These are phyloP conservation scores for Neodiprion pinetum DNA, from an alignment of 1,140 invertebrate genomes.

Conservation along the genomic window DNA sequence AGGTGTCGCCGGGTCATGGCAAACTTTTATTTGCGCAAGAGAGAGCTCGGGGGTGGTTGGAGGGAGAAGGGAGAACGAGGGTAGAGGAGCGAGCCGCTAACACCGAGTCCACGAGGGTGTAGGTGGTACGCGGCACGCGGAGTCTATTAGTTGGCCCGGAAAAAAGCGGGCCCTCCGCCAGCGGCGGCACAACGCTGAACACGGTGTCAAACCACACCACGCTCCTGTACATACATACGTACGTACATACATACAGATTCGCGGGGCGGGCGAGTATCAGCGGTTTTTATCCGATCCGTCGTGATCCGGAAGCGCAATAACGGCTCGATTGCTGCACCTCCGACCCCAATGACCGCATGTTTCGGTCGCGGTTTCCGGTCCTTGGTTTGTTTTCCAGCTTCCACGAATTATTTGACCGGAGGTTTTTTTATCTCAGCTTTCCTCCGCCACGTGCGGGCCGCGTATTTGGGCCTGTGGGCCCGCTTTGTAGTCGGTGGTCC, in stretches of 20 bases:
- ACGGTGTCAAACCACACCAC: neutral
- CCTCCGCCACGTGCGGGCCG: neutral
- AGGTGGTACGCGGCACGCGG: slow-evolving; percentile 41
- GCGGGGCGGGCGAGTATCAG: slow-evolving; percentile 37
- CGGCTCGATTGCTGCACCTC: neutral
- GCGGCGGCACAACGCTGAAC: slow-evolving; percentile 19
- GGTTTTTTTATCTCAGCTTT: neutral
- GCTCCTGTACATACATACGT: neutral
- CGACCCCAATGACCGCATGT: no score
- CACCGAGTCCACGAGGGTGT: slow-evolving; percentile 29
- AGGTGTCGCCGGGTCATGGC: slow-evolving; percentile 58
- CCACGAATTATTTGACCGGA: neutral
- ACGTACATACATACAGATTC: slow-evolving; percentile 14
- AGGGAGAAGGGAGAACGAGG: slow-evolving; percentile 28
- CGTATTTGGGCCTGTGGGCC: no score
- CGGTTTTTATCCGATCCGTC: slow-evolving; percentile 44
- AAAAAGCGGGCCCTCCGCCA: slow-evolving; percentile 51
- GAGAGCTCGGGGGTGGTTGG: slow-evolving; percentile 30
- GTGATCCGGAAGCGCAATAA: slow-evolving; percentile 1
- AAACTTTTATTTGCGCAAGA: slow-evolving; percentile 59
- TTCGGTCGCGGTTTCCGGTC: no score
- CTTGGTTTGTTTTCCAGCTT: no score
- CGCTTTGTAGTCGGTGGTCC: neutral
- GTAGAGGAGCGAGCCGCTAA: slow-evolving; percentile 25
- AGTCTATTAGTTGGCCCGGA: slow-evolving; percentile 58